phyloP scores from a whole-genome alignment of 2,888 invertebrate species.

The Acleris cristana region DNA sequence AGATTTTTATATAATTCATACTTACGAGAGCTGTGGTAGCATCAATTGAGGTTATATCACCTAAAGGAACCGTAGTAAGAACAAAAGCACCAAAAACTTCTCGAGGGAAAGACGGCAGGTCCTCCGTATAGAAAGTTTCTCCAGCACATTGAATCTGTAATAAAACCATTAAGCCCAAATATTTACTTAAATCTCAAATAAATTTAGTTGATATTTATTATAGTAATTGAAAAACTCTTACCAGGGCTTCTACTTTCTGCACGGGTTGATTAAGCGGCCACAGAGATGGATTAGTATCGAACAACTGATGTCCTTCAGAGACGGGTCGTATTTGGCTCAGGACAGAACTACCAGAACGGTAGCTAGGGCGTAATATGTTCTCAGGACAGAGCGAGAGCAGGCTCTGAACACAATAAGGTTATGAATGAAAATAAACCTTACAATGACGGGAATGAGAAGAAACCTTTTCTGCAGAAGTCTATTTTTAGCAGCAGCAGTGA shows the following conservation, averaged over 20 bases:
- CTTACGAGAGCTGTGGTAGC: conserved; percentile 84
- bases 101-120: conserved; percentile 80
- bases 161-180: background rate
- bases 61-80: conserved; percentile 79
- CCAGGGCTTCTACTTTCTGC: conserved; percentile 84
- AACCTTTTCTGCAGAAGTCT: too few relatives aligned
- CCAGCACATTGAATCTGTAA: conserved; percentile 84
- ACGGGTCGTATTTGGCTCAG: conserved; percentile 76
- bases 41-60: conserved; percentile 84
- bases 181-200: background rate
- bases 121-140: conserved; percentile 87
- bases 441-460: too few relatives aligned
- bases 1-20: conserved; percentile 7
- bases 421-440: background rate
- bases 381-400: conserved; percentile 76
- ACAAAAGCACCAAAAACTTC: conserved; percentile 88
- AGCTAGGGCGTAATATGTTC: conserved; percentile 60
- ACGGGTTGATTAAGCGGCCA: conserved; percentile 88
- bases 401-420: conserved; percentile 64
- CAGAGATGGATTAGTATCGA: conserved; percentile 81
- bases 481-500: too few relatives aligned
- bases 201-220: background rate
- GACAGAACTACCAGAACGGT: conserved; percentile 69
- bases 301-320: conserved; percentile 84
- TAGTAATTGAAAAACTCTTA: conserved; percentile 41